Evolutionary conservation across 2,888 invertebrate genomes (phyloP), one percentile per base, ranked within the genome.

Genomic region (Drosophila dives): DNA sequence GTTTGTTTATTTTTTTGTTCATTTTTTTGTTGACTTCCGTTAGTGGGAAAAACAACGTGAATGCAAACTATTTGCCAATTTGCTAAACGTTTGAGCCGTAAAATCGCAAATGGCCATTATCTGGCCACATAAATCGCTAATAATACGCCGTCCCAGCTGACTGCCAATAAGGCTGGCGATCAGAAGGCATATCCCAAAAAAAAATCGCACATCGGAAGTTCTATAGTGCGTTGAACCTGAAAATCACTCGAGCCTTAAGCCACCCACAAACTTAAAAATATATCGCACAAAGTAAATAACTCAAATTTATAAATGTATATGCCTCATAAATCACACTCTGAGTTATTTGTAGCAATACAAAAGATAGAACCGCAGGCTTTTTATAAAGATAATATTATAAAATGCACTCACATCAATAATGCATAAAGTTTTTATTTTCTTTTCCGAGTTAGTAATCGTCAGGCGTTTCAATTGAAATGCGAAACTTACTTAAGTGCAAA

Each of bases 91-190:
- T 73, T 83, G 36, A 61, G 78, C 74, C 78, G 75, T 85, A 78
- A 90, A 87, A 66, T 69, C 64, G 48, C 72, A 84, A 89, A 81
- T 78, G 72, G 67, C 70, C 76, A 88, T 86, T 89, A 86, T 69
- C 58, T 26, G 45, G 59, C 49, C 69, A 81, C 64, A 89, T 90
- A 87, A 89, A 89, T 84, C 67, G 73, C 80, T 75, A 84, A 79
- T 82, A 89, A 82, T 75, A 71, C 65, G 68, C 58, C 61, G 50
- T 40, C 60, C 60, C 60, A 7, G 7, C 53, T 71, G 87, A 87
- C 87, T 90, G 63, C 33, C 83, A 87, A 87, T 87, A 49, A 86
- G 84, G 84, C 23, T 36, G 20, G 42, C 23, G 26, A 42, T 20
- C 34, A 69, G 68, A 48, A 64, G 72, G 68, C 72, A 60, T 66